These are phyloP conservation scores for Hedya salicella DNA, from an alignment of 2,888 invertebrate genomes.

Conservation along the genomic window DNA sequence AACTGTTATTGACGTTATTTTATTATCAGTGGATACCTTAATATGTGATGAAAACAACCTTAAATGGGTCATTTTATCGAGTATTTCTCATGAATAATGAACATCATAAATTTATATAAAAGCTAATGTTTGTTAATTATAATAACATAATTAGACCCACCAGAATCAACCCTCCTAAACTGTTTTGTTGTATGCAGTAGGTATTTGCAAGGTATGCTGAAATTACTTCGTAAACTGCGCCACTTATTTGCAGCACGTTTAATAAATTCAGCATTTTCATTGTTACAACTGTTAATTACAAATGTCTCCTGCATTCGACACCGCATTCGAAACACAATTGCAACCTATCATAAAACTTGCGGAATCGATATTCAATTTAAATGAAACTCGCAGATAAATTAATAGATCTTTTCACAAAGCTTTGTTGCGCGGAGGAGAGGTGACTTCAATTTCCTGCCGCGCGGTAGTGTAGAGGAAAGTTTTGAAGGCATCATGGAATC, in stretches of 20 bases:
- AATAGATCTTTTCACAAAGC: conserved; percentile 80
- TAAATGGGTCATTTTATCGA: no score
- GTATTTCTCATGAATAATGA: no score
- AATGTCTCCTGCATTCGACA: conserved; percentile 35
- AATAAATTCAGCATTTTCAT: conserved; percentile 18
- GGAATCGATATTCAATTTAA: conserved; percentile 82
- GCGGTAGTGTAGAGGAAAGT: conserved; percentile 68
- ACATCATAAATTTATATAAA: no score
- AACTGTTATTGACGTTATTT: no score
- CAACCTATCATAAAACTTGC: conserved; percentile 45
- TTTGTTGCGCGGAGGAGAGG: conserved; percentile 75
- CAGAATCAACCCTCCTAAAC: no score
- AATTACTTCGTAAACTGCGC: background rate
- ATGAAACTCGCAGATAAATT: conserved; percentile 79
- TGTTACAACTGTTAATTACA: conserved; percentile 31
- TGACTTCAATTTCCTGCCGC: conserved; percentile 83
- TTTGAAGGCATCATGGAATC: conserved; percentile 75
- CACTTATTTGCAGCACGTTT: background rate
- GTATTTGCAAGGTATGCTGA: no score
- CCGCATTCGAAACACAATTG: conserved; percentile 36
- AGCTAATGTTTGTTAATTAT: no score
- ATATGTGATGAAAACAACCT: no score
- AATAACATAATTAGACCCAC: no score
- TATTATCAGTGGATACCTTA: no score
- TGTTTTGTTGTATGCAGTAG: no score